phyloP scores from a whole-genome alignment of 2,797 vertebrate genomes.

The Clarias laeviceps region DNA sequence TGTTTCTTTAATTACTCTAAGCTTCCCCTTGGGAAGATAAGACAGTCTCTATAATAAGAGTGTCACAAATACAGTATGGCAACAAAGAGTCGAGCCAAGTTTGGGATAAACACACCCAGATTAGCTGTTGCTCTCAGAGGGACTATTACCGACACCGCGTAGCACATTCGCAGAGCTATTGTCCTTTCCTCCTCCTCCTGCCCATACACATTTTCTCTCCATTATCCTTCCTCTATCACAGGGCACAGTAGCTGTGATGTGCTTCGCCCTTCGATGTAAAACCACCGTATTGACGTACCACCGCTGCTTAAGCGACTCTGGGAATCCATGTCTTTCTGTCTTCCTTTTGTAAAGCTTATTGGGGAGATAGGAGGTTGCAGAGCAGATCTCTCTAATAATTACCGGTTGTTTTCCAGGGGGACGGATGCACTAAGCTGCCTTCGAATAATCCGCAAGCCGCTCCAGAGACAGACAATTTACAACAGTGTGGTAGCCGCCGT shows the following conservation, averaged over 20 bases:
- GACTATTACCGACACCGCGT: slow-evolving; percentile 43
- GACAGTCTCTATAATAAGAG: slow-evolving; percentile 29
- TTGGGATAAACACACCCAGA: slow-evolving; percentile 38
- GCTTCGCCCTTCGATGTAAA: background rate
- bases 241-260: background rate
- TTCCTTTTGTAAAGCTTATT: slow-evolving; percentile 21
- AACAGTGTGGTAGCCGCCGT: slow-evolving; percentile 13
- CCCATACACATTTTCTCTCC: background rate
- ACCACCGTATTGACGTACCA: slow-evolving; percentile 25
- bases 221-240: background rate
- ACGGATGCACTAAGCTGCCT: slow-evolving; percentile 12
- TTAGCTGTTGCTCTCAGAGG: slow-evolving; percentile 37
- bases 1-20: slow-evolving; percentile 51
- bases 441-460: slow-evolving; percentile 34
- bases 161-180: slow-evolving; percentile 25
- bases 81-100: slow-evolving; percentile 23
- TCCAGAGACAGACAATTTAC: slow-evolving; percentile 9
- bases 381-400: slow-evolving; percentile 44
- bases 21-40: slow-evolving; percentile 28
- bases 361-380: slow-evolving; percentile 5
- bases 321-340: slow-evolving; percentile 33
- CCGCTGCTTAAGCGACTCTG: slow-evolving; percentile 32
- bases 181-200: slow-evolving; percentile 26
- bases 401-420: slow-evolving; percentile 25
- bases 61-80: slow-evolving; percentile 43